A percentile compares a stretch with the other conserved stretches of the same genome.
phyloP scores from a whole-genome alignment of 2,888 invertebrate genomes.

The Drosophila fulvimacula region DNA sequence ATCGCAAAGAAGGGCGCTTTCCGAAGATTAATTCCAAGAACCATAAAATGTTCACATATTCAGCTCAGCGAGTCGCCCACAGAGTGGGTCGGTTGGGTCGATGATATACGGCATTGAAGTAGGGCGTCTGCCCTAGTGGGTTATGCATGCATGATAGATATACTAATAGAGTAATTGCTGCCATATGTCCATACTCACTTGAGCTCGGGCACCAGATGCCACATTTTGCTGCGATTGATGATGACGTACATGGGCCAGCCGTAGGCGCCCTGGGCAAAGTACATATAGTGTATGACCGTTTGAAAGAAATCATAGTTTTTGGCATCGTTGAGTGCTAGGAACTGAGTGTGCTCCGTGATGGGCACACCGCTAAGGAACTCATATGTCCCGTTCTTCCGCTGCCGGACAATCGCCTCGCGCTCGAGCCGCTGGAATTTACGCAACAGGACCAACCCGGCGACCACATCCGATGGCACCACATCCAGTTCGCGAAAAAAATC shows the following conservation, averaged over 20 bases:
- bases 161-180: background rate
- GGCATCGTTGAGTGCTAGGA: slow-evolving; percentile 91
- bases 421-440: slow-evolving; percentile 92
- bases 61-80: background rate
- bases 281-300: slow-evolving; percentile 92
- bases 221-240: slow-evolving; percentile 89
- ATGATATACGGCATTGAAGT: too few relatives aligned
- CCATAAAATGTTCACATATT: background rate
- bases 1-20: background rate
- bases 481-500: slow-evolving; percentile 95
- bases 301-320: slow-evolving; percentile 89
- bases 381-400: slow-evolving; percentile 92
- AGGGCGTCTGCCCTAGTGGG: background rate
- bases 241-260: slow-evolving; percentile 95
- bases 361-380: slow-evolving; percentile 94
- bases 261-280: slow-evolving; percentile 93
- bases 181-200: slow-evolving; percentile 84
- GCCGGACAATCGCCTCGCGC: slow-evolving; percentile 90
- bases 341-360: slow-evolving; percentile 92
- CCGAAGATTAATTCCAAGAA: background rate
- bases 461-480: slow-evolving; percentile 94
- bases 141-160: background rate
- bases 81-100: background rate
- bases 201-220: slow-evolving; percentile 89
- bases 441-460: slow-evolving; percentile 92